A percentile compares a stretch with the other conserved stretches of the same genome.
These are phyloP conservation scores for Octonoba sinensis DNA, from an alignment of 2,888 invertebrate species.

Conservation along the genomic window DNA sequence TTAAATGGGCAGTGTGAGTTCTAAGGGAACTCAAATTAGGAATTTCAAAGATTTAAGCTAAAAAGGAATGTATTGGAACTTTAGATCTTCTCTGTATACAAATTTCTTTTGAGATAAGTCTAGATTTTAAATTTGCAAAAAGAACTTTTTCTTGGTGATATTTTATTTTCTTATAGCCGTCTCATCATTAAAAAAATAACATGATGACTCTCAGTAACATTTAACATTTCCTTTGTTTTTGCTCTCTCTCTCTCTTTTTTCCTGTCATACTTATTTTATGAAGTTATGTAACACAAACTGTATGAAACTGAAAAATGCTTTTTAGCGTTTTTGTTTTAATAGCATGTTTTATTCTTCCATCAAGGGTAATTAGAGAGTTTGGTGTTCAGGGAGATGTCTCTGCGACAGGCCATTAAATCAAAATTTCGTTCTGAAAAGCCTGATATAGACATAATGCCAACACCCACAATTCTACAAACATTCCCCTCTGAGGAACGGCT, in stretches of 20 bases:
- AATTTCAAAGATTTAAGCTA: too few species aligned
- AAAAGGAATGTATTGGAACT: too few species aligned
- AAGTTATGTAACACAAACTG: background rate
- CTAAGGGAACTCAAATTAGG: too few species aligned
- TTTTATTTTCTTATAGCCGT: too few species aligned
- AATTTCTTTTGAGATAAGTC: too few species aligned
- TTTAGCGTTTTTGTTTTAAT: background rate
- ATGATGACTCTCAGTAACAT: too few species aligned
- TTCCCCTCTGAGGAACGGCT: slow-evolving; percentile 54
- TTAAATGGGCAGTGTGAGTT: too few species aligned
- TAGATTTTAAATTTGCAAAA: too few species aligned
- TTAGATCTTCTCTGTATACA: too few species aligned
- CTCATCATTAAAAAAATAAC: too few species aligned
- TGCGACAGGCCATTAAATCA: slow-evolving; percentile 62
- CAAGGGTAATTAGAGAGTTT: background rate
- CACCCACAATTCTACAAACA: slow-evolving; percentile 45
- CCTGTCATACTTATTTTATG: background rate
- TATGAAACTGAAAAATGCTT: background rate
- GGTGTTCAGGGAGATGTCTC: slow-evolving; percentile 56
- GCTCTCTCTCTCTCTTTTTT: background rate
- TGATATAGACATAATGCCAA: slow-evolving; percentile 50
- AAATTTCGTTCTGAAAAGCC: slow-evolving; percentile 64
- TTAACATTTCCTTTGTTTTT: background rate
- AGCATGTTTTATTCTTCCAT: background rate
- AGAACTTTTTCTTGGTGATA: too few species aligned